Evolutionary conservation across 2,888 invertebrate genomes (phyloP).

Genomic region (Thelaira solivaga): DNA sequence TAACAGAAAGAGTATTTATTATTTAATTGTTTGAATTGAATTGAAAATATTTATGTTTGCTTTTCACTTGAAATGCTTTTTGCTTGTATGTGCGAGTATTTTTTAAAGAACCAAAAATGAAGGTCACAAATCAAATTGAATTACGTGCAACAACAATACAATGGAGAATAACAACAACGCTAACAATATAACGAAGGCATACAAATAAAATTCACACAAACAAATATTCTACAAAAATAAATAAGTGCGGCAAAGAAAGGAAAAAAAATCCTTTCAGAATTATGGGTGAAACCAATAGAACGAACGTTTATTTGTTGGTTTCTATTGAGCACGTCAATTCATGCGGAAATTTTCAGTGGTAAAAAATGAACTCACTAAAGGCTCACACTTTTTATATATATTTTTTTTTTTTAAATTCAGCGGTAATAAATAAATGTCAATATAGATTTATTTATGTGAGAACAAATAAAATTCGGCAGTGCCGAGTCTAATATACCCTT

Average conservation of each 20-base stretch:
- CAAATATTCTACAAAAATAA: slow-evolving; percentile 3
- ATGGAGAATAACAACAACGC: neutral
- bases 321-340: slow-evolving; percentile 16
- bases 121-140: slow-evolving; percentile 19
- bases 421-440: slow-evolving; percentile 13
- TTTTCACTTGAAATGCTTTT: slow-evolving; percentile 1
- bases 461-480: too few species aligned
- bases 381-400: neutral
- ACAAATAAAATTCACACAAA: neutral
- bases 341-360: slow-evolving; percentile 4
- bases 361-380: neutral
- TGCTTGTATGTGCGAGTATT: too few species aligned
- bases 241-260: neutral
- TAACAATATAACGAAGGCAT: neutral
- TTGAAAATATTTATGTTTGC: too few species aligned
- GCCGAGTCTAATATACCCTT: too few species aligned
- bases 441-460: too few species aligned
- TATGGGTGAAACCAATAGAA: neutral
- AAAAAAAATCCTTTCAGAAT: too few species aligned
- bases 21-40: slow-evolving; percentile 15
- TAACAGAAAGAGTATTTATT: slow-evolving; percentile 3
- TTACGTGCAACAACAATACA: neutral
- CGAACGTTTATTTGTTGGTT: neutral
- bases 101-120: neutral
- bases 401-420: neutral